Base-by-base conservation (phyloP, 2,888 invertebrate species). In the Ophraella communa region DNA sequence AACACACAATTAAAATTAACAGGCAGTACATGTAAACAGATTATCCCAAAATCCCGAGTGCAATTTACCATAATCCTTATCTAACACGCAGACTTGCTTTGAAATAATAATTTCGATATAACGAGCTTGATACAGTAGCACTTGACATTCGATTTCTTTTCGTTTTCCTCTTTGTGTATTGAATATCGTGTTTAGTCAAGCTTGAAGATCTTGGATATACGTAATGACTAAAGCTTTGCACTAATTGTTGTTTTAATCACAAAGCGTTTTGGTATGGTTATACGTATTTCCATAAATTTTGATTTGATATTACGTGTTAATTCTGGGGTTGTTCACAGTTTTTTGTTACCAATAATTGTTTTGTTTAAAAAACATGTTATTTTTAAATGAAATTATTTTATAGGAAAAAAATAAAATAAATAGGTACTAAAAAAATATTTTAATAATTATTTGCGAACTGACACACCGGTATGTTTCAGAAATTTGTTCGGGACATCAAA, bases 191-290 rank as follows among this genome's bases (percentile, higher is more conserved):
- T 30, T 44, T 33, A 30, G 14, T 53, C n/a, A 17, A n/a, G 23
- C 45, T 5, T 44, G 42, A 61, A 53, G 53, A 61, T 61, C 45
- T 61, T 53, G 60, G 14, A 51, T 45, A 61, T 51, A 61, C 42
- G 27, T 21, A 30, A 53, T 44, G n/a, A 53, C 30, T 45, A 30
- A 24, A 42, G 21, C 51, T 53, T 42, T 18, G 45, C 45, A 54
- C 44, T 61, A 33, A 61, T 61, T 53, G 60, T 61, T 61, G 21
- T 8, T 30, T 30, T 30, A 30, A n/a, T n/a, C n/a, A n/a, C n/a
- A n/a, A n/a, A n/a, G n/a, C n/a, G n/a, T n/a, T n/a, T n/a, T n/a
- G n/a, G n/a, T n/a, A n/a, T n/a, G n/a, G n/a, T n/a, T n/a, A n/a
- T n/a, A n/a, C n/a, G n/a, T n/a, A n/a, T n/a, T n/a, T n/a, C n/a